Evolutionary conservation across 2,888 invertebrate species (phyloP), one percentile per base, ranked within the genome.

Genomic region (Drosophila formosana): DNA sequence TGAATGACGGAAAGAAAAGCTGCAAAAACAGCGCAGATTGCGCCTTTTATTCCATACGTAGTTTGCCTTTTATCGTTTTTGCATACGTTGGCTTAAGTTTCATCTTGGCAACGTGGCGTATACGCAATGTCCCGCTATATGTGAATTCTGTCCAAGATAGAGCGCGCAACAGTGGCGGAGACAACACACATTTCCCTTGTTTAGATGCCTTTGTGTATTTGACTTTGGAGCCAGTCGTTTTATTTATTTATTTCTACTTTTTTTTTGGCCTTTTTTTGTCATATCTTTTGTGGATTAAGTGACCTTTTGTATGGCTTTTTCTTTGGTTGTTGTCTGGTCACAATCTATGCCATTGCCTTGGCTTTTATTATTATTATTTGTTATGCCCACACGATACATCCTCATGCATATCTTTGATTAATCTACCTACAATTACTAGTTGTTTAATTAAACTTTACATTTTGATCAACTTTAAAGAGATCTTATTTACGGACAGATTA

Each of bases 51-150:
- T 58, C 51, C 39, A 23, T 46, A 43, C 49, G 11, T 51, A 52
- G 58, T 53, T 57, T 61, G 50, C 50, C 50, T 64, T 68, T 64
- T 72, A 52, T 61, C 41, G 32, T 70, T 71, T 71, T 67, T 70
- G 72, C 72, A 72, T 70, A 69, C 72, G 69, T 72, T 65, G 62
- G 70, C 70, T 72, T 68, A 71, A 71, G 67, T 68, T 66, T 60
- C 45, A 49, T 43, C 58, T 30, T 46, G 52, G 45, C 64, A 66
- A 63, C 70, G 56, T 63, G 70, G 43, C 72, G 72, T 70, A 73
- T 73, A 73, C 72, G 70, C 68, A 73, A 63, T 45, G 52, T 58
- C 53, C 11, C 57, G 56, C 30, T 63, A 32, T 32, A 43, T 23
- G 18, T n/a, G 58, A 58, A 47, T 41, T 50, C 39, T 52, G 62